A percentile compares a stretch with the other conserved stretches of the same genome.
phyloP scores from a whole-genome alignment of 1,140 invertebrate species.

The Saccostrea glomerata region DNA sequence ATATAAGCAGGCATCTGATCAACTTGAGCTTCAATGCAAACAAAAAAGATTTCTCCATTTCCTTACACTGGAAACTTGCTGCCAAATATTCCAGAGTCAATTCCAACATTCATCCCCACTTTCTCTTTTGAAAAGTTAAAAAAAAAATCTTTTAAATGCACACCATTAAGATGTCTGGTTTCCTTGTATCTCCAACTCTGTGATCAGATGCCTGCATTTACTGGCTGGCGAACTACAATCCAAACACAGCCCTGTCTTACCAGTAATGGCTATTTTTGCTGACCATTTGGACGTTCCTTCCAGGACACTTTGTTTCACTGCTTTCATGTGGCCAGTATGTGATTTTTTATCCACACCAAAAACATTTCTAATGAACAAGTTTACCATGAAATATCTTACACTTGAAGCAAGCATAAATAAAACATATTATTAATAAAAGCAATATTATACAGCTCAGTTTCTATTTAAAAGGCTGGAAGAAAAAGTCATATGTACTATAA shows the following conservation, averaged over 20 bases:
- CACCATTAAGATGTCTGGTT: no score
- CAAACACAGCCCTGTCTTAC: conserved; percentile 63
- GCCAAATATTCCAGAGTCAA: background rate
- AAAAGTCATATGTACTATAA: no score
- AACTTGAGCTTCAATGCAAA: background rate
- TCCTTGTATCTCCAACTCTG: background rate
- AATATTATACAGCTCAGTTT: background rate
- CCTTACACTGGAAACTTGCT: background rate
- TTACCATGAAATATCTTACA: conserved; percentile 10
- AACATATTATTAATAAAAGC: background rate
- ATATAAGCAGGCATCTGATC: conserved; percentile 3
- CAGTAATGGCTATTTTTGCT: conserved; percentile 95
- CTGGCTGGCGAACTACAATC: background rate
- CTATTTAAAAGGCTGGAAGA: background rate
- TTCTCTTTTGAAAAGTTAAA: background rate
- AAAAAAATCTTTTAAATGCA: background rate
- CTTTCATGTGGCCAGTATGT: conserved; percentile 98
- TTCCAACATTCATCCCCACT: background rate
- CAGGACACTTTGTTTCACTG: conserved; percentile 97
- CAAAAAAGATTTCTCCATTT: background rate
- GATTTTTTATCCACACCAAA: conserved; percentile 98
- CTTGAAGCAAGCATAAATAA: background rate
- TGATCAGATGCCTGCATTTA: background rate
- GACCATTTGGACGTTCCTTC: conserved; percentile 99
- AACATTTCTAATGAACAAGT: conserved; percentile 82